Base-by-base conservation (phyloP, 2,888 invertebrate genomes). In the Pyrrhia umbra region DNA sequence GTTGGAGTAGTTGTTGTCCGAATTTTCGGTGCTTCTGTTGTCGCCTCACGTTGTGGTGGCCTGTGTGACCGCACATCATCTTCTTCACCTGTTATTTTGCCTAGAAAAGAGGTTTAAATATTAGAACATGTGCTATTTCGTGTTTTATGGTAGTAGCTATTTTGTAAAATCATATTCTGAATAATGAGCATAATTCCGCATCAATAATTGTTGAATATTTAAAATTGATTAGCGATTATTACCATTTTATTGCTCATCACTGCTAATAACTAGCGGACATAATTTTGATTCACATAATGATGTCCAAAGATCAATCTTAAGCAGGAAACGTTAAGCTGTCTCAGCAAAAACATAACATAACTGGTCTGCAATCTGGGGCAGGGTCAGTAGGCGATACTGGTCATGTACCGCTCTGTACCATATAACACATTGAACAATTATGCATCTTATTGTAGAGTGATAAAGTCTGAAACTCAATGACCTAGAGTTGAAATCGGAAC, bases 41-140 rank as follows among this genome's bases (percentile, higher is more conserved):
- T 62, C 46, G 55, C 43, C 8, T 50, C 64, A 39, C 68, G 65
- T 42, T 16, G 67, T 47, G 75, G 70, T 43, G 79, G 42, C 15
- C 75, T 77, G 6, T 79, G 68, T 21, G 81, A 62, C 45, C 77
- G 65, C 2, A 77, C 42, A 16, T 92, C 91, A 6, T 93, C 93
- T 67, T 93, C 93, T 50, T 93, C 94, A 13, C 74, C 83, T 5
- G 85, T 81, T 65, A 91, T 67, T 90, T 93, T 94, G 84, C 93
- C 94, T 94, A 86, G 6, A 86, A 89, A 71, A 56, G 40, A 47
- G 15, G 39, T 42, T 45, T n/a, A n/a, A n/a, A 23, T 23, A 6
- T 23, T 34, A 34, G 9, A 39, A 8, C 6, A 16, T 39, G 39
- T 39, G 39, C 3, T 15, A 15, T n/a, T n/a, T n/a, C n/a, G n/a